Evolutionary conservation across 2,797 vertebrate species (phyloP).

Genomic region (Steatocranus sp.): DNA sequence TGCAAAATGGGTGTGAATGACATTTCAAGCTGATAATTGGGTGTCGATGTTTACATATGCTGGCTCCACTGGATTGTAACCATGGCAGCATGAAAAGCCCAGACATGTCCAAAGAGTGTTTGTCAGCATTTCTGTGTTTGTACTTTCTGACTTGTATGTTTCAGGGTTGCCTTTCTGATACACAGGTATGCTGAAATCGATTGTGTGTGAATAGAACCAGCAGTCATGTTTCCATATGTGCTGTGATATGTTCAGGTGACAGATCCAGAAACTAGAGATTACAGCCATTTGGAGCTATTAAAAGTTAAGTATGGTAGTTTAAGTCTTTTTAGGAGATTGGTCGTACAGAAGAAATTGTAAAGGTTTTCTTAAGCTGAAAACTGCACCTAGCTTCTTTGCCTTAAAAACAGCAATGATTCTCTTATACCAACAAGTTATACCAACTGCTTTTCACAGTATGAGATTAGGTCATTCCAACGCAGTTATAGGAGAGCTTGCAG

Average conservation of each 20-base stretch:
- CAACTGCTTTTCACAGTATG: background rate
- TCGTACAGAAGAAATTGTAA: background rate
- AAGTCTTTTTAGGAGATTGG: background rate
- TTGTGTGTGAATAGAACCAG: background rate
- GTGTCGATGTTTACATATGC: conserved; percentile 9
- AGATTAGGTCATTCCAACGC: background rate
- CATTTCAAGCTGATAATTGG: conserved; percentile 8
- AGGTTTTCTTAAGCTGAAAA: background rate
- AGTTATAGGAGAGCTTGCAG: background rate
- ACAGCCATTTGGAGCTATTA: background rate
- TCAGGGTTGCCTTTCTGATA: background rate
- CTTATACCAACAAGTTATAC: background rate
- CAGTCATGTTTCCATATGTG: background rate
- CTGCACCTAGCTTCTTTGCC: background rate
- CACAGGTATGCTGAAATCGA: background rate
- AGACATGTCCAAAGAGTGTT: conserved; percentile 22
- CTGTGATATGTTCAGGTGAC: background rate
- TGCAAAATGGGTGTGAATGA: background rate
- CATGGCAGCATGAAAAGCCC: conserved; percentile 23
- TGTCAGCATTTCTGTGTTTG: background rate
- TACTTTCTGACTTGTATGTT: background rate
- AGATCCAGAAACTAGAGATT: background rate
- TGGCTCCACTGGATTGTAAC: background rate
- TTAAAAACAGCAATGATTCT: background rate
- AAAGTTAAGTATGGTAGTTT: background rate